Percentiles rank a stretch among this genome's conserved stretches.
These are phyloP conservation scores for Drosophila kepulauana DNA, from an alignment of 1,140 invertebrate genomes.

Conservation along the genomic window DNA sequence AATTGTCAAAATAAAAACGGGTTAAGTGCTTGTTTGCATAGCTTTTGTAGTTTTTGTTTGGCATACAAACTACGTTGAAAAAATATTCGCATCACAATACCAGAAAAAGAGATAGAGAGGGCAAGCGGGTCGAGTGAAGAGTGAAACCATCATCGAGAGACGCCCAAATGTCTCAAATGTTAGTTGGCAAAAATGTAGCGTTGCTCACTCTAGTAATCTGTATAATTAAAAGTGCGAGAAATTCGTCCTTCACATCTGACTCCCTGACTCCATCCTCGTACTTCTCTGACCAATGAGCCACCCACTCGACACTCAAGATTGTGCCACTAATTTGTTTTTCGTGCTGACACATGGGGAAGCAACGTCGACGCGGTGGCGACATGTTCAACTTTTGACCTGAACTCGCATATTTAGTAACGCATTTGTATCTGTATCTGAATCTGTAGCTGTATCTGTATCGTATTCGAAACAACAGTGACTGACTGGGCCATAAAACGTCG, in stretches of 20 bases:
- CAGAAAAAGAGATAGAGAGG: background rate
- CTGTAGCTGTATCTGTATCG: conserved; percentile 7
- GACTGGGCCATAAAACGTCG: conserved; percentile 18
- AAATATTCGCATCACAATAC: conserved; percentile 39
- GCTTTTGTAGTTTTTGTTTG: conserved; percentile 55
- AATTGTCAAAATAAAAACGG: conserved; percentile 77
- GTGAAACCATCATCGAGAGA: too few species aligned
- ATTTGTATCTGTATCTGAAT: conserved; percentile 28
- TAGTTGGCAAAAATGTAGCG: conserved; percentile 46
- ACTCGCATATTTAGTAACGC: conserved; percentile 13
- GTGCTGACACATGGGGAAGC: conserved; percentile 52
- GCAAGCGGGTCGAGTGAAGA: too few species aligned
- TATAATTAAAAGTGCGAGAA: conserved; percentile 67
- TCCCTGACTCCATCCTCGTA: background rate
- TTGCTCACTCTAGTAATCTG: conserved; percentile 62
- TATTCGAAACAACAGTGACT: conserved; percentile 6
- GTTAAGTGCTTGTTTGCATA: conserved; percentile 81
- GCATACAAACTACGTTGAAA: conserved; percentile 4
- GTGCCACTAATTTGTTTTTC: conserved; percentile 65
- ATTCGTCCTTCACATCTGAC: conserved; percentile 55
- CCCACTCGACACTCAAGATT: conserved; percentile 21
- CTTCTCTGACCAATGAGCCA: background rate
- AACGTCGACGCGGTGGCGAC: conserved; percentile 69
- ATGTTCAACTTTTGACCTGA: conserved; percentile 72
- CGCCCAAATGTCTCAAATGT: conserved; percentile 51